These are phyloP conservation scores for Blera fallax DNA, from an alignment of 2,888 invertebrate species.

Conservation along the genomic window DNA sequence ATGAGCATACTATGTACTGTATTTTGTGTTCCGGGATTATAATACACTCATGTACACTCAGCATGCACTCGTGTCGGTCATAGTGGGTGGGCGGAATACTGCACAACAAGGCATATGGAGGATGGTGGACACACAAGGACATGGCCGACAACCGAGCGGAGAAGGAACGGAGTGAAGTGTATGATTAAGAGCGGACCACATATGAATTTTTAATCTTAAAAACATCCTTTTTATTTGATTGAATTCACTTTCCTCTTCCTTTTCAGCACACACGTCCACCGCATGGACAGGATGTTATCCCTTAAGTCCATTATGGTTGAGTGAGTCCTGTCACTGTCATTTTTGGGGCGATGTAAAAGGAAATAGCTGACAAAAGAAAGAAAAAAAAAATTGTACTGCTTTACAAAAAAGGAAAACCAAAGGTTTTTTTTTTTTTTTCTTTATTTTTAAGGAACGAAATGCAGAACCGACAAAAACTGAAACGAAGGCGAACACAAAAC, in stretches of 20 bases:
- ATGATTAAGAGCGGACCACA: constrained; percentile 73
- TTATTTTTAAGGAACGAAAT: constrained; percentile 21
- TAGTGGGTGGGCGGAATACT: background rate
- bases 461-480: background rate
- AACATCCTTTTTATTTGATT: constrained; percentile 75
- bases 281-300: constrained; percentile 71
- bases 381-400: background rate
- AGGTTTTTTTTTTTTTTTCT: constrained; percentile 24
- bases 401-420: background rate
- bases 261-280: constrained; percentile 28
- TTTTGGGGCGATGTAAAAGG: constrained; percentile 66
- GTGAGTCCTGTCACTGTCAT: constrained; percentile 73
- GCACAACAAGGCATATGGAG: background rate
- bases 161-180: constrained; percentile 29
- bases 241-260: constrained; percentile 72
- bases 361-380: constrained; percentile 51
- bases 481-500: constrained; percentile 24
- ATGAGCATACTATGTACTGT: constrained; percentile 27
- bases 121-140: background rate
- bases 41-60: constrained; percentile 58
- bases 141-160: constrained; percentile 18
- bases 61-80: constrained; percentile 35
- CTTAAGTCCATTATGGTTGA: constrained; percentile 74
- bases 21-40: constrained; percentile 63
- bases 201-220: constrained; percentile 75